Conservation (phyloP, 2,113 vertebrate species). For the Antigone vipio region DNA sequence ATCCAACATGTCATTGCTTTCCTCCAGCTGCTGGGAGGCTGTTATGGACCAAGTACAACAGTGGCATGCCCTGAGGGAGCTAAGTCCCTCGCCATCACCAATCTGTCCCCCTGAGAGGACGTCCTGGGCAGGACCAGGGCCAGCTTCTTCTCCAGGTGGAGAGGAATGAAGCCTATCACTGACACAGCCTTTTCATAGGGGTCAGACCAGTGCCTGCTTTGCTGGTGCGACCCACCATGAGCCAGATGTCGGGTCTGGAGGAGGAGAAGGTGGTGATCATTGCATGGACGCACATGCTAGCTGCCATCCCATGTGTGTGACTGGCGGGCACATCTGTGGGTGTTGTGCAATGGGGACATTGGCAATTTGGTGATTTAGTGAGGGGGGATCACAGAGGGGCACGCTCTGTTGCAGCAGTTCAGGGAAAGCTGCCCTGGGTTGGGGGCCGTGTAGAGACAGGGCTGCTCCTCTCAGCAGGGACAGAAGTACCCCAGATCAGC, state of each 20-base stretch:
- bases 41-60: neutral
- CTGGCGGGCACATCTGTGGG: accelerated
- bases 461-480: neutral
- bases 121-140: neutral
- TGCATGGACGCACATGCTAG: accelerated
- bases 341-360: accelerated
- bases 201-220: neutral
- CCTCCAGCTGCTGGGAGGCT: neutral
- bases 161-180: neutral
- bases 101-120: neutral
- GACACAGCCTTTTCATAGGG: neutral
- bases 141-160: neutral
- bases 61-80: neutral
- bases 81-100: neutral
- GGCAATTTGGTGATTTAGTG: accelerated
- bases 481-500: neutral
- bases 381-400: neutral
- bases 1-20: neutral
- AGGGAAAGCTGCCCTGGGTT: neutral
- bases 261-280: neutral
- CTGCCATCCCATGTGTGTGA: accelerated
- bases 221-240: neutral
- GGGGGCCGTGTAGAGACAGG: neutral
- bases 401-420: neutral
- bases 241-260: neutral